phyloP scores from a whole-genome alignment of 2,113 vertebrate genomes.

The Petrocephalus zakoni region DNA sequence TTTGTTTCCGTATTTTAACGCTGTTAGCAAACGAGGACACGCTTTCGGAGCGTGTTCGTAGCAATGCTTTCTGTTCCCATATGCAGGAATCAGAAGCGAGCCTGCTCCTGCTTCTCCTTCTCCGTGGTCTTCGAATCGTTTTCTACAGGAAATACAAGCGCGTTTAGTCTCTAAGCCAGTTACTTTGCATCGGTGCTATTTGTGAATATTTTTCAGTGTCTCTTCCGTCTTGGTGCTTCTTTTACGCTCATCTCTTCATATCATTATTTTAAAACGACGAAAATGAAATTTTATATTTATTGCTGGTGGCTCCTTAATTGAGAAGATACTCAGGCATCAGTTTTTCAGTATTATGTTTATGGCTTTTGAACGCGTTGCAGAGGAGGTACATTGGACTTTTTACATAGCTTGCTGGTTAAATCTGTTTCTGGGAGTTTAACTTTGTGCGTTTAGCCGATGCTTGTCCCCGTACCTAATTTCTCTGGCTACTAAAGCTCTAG shows the following conservation, averaged over 20 bases:
- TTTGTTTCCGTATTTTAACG: conserved; percentile 43
- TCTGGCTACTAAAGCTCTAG: not conserved
- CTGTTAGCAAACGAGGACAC: not conserved
- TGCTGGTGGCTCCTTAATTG: not conserved
- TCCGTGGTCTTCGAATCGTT: not conserved
- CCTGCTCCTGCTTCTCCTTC: not conserved
- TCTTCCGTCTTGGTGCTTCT: not conserved
- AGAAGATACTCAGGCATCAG: not conserved
- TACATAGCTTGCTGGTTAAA: not conserved
- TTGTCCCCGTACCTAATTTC: not conserved
- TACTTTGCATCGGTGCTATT: not conserved
- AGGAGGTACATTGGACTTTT: not conserved
- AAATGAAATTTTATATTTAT: not conserved
- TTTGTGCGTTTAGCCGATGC: not conserved
- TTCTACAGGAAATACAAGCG: not conserved
- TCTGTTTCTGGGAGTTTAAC: not conserved
- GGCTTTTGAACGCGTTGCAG: not conserved
- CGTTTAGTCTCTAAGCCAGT: not conserved
- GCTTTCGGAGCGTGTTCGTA: not conserved
- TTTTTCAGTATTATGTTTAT: not conserved
- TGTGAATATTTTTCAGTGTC: not conserved
- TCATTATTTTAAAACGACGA: not conserved
- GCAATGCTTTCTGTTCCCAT: not conserved
- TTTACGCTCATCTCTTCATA: not conserved
- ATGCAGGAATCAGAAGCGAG: not conserved